Evolutionary conservation across 2,888 invertebrate species (phyloP).

Genomic region (Mesorhabditis sp.): DNA sequence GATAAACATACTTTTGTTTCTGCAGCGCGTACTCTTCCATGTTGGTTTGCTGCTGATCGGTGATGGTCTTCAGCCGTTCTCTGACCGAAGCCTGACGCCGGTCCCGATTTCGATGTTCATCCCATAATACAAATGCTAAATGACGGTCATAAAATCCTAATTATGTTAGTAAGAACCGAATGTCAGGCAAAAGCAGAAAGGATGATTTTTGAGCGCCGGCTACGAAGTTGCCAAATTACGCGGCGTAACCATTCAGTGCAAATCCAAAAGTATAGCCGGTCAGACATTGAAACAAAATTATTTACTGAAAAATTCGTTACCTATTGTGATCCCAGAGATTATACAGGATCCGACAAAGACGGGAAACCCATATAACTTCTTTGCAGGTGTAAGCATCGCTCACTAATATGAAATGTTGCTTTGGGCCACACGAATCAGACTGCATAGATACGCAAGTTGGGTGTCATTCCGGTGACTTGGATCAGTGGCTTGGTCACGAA

Average conservation of each 20-base stretch:
- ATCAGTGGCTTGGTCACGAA: no score
- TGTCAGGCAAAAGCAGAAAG: no score
- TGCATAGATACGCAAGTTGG: no score
- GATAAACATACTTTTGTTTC: conserved; percentile 20
- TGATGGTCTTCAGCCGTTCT: conserved; percentile 43
- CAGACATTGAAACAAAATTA: not conserved
- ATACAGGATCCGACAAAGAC: conserved; percentile 49
- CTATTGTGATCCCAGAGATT: conserved; percentile 42
- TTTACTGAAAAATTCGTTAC: conserved; percentile 22
- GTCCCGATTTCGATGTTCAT: conserved; percentile 44
- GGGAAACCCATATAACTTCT: conserved; percentile 30
- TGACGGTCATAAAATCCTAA: not conserved
- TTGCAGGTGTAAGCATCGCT: not conserved
- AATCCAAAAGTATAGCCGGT: conserved; percentile 8
- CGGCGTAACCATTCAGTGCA: not conserved
- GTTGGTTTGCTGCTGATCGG: conserved; percentile 40
- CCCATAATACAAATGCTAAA: conserved; percentile 49
- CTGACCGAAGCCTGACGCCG: conserved; percentile 50
- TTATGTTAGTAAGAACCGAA: no score
- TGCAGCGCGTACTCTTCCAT: conserved; percentile 54
- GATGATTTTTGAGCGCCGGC: no score
- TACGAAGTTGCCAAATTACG: no score
- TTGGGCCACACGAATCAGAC: no score
- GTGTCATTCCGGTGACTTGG: no score
- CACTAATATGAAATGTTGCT: no score